Evolutionary conservation across 2,113 vertebrate genomes (phyloP), one percentile per base, ranked within the genome.

Genomic region (Nansenia antarctica): DNA sequence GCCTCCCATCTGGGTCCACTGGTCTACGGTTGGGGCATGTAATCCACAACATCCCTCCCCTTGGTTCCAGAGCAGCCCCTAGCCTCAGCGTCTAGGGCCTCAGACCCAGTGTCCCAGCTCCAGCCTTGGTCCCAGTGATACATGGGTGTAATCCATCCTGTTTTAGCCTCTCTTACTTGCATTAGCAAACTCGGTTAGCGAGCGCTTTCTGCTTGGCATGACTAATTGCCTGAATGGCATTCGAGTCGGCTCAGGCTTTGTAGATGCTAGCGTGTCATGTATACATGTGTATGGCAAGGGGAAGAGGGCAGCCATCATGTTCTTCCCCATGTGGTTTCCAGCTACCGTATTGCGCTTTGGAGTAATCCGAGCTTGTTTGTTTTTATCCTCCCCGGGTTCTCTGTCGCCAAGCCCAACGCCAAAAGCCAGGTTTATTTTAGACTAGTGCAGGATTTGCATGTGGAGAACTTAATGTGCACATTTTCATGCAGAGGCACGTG

Each of bases 291-390:
- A 1, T n/a, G 37, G 39, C 3, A 18, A 7, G 6, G 39, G 6
- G 15, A 18, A 18, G 39, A 42, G 39, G 18, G 39, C 3, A 18
- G 15, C 12, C 3, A 4, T 15, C 3, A 18, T n/a, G n/a, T n/a
- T n/a, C n/a, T n/a, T n/a, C n/a, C n/a, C n/a, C n/a, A n/a, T n/a
- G n/a, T n/a, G n/a, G n/a, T n/a, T n/a, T n/a, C n/a, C 32, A 45
- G 69, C 59, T 34, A 9, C 47, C 52, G 31, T 30, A 15, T 31
- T 47, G 31, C 31, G 22, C 34, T 24, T 62, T 27, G 1, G 32
- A 32, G 85, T 85, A 82, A 88, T 65, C 24, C 65, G 70, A 87
- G 65, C 79, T 52, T 60, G 74, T 70, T 64, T 79, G 73, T 84
- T 84, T 82, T 84, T 78, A 83, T 80, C 76, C 75, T 69, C 3